Conservation (phyloP, 2,797 vertebrate genomes). For the Pterois miles region DNA sequence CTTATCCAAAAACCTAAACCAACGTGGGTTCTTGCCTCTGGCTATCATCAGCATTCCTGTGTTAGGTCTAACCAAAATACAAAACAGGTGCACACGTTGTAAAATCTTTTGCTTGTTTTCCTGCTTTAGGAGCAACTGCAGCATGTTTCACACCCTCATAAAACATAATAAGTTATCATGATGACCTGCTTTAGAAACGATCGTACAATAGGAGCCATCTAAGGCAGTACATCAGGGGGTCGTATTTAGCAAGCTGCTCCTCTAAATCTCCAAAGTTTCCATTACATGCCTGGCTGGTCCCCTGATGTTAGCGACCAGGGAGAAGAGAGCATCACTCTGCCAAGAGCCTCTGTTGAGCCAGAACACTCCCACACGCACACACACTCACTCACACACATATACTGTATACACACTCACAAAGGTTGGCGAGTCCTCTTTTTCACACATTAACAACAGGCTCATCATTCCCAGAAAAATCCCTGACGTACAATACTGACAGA, state of each 20-base stretch:
- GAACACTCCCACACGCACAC: constrained; percentile 52
- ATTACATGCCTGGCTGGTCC: constrained; percentile 76
- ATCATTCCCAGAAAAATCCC: constrained; percentile 72
- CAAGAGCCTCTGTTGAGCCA: constrained; percentile 67
- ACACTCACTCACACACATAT: constrained; percentile 10
- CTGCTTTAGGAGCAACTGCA: constrained; percentile 23
- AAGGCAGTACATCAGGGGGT: constrained; percentile 60
- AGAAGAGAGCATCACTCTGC: constrained; percentile 57
- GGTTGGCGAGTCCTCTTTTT: constrained; percentile 46
- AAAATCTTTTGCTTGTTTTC: constrained; percentile 33
- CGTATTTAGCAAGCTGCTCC: constrained; percentile 71
- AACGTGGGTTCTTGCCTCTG: constrained; percentile 24
- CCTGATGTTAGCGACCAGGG: constrained; percentile 71
- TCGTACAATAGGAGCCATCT: constrained; percentile 54
- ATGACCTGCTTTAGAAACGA: constrained; percentile 47
- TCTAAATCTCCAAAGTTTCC: constrained; percentile 79
- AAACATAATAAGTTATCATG: constrained; percentile 55
- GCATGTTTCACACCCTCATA: constrained; percentile 40
- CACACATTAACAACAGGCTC: constrained; percentile 63
- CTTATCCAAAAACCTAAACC: constrained; percentile 10
- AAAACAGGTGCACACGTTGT: constrained; percentile 35
- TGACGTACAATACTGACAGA: constrained; percentile 53
- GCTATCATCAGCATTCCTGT: constrained; percentile 44
- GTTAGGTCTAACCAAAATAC: constrained; percentile 33
- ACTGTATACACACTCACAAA: constrained; percentile 46